Percentiles rank a stretch among this genome's conserved stretches.
These are phyloP conservation scores for Xestia rhomboidea DNA, from an alignment of 2,888 invertebrate species.

Conservation along the genomic window DNA sequence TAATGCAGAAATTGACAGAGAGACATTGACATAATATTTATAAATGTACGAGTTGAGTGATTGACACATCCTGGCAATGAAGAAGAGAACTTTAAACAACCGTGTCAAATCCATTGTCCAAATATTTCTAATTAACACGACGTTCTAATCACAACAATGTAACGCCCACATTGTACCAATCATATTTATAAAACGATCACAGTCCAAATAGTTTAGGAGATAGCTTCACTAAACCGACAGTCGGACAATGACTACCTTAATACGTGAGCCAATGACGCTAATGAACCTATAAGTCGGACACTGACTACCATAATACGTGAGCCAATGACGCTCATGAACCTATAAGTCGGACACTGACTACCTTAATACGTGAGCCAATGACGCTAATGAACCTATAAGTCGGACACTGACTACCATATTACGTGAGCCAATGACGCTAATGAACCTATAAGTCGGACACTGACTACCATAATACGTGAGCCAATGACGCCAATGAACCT, in stretches of 20 bases:
- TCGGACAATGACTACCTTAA: slow-evolving; percentile 44
- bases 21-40: slow-evolving; percentile 27
- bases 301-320: too few species aligned
- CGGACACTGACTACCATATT: too few species aligned
- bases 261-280: slow-evolving; percentile 43
- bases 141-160: slow-evolving; percentile 30
- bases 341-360: too few species aligned
- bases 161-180: slow-evolving; percentile 9
- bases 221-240: slow-evolving; percentile 11
- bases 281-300: slow-evolving; percentile 26
- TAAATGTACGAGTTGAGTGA: background rate
- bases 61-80: slow-evolving; percentile 9
- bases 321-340: slow-evolving; percentile 38
- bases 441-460: slow-evolving; percentile 29
- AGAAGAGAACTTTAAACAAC: slow-evolving; percentile 18
- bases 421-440: slow-evolving; percentile 47
- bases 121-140: slow-evolving; percentile 22
- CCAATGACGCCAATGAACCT: slow-evolving; percentile 38
- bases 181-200: slow-evolving; percentile 34
- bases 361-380: too few species aligned
- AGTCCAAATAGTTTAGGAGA: slow-evolving; percentile 32
- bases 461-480: too few species aligned
- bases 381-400: slow-evolving; percentile 40
- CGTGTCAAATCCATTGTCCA: background rate
- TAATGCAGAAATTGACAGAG: background rate